Base-by-base conservation (phyloP, 2,797 vertebrate species). In the Sebastes jordani region DNA sequence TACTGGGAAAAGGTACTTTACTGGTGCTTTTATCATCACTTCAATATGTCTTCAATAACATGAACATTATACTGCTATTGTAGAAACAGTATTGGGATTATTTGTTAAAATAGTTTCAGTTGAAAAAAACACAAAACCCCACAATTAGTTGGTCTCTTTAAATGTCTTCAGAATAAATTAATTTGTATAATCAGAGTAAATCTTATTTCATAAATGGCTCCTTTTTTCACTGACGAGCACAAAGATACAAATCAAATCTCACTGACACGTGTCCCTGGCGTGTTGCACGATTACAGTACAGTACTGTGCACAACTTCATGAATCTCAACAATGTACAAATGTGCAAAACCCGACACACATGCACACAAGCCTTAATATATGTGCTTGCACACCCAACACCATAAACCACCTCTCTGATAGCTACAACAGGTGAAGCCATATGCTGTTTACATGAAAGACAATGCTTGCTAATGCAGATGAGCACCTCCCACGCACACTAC, bases 391-490 rank as follows among this genome's bases (percentile, higher is more conserved):
- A 76, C 59, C 60, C 49, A 78, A 67, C 71, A 74, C 38, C 75
- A 42, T 62, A 82, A 83, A 80, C 71, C 68, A 54, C 56, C 58
- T 84, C 52, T 58, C 74, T 86, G 66, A 85, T 87, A 84, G 77
- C 85, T 91, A 94, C 68, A 84, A 88, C 83, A 87, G 72, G 70
- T 91, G 89, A 88, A 82, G 71, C 64, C 83, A 77, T 78, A 85
- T 36, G 78, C 67, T 76, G 76, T 84, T 89, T 82, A 90, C 84
- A 88, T 85, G 68, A 83, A 89, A 87, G 84, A 83, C 63, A 18
- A 80, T 74, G 77, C 84, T 80, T 70, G 77, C 85, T 60, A 49
- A 92, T 92, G 90, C 90, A 91, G 86, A 92, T 90, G 84, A 93
- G 83, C 87, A 83, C 90, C 90, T 90, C 90, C 91, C 87, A 88